Base-by-base conservation (phyloP, 2,888 invertebrate species). In the Nomada lathburiana region DNA sequence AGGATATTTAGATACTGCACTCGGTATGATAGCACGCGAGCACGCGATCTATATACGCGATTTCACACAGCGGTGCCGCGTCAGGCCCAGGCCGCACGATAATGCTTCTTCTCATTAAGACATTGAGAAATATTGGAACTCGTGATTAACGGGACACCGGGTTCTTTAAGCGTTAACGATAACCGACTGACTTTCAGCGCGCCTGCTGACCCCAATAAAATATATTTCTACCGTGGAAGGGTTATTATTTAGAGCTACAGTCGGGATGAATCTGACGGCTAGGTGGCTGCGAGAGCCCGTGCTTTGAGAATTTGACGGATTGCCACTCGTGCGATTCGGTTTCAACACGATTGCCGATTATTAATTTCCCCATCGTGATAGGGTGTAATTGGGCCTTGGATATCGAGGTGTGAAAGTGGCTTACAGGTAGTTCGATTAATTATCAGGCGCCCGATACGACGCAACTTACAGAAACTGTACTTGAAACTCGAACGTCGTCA, bases 51-150 rank as follows among this genome's bases (percentile, higher is more conserved):
- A 85, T 87, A 73, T 83, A 76, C 63, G 76, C 76, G 75, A 80
- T 84, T 80, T 84, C 72, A 65, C 80, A 73, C 29, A 44, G 53
- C 69, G 29, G 70, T 50, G 53, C 71, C 59, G 68, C 72, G 74
- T 36, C 36, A 36, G 36, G 36, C 36, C 69, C 85, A 79, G 63
- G 29, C 78, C 59, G 47, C 63, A 50, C 83, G 71, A 81, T 87
- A 87, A 87, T 87, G 85, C 78, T 73, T 75, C 82, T 80, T 81
- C 87, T 72, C 87, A 82, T 87, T 87, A 87, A 85, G 87, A 85
- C 80, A 86, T 87, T 87, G 82, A 87, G 87, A 87, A 85, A 86
- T 87, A 87, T 87, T 85, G 80, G 80, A 73, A 82, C 80, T 67
- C 80, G 76, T 79, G 75, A 81, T 86, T 83, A 86, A 82, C 79